Base-by-base conservation (phyloP, 2,888 invertebrate species). In the Diabrotica balteata region DNA sequence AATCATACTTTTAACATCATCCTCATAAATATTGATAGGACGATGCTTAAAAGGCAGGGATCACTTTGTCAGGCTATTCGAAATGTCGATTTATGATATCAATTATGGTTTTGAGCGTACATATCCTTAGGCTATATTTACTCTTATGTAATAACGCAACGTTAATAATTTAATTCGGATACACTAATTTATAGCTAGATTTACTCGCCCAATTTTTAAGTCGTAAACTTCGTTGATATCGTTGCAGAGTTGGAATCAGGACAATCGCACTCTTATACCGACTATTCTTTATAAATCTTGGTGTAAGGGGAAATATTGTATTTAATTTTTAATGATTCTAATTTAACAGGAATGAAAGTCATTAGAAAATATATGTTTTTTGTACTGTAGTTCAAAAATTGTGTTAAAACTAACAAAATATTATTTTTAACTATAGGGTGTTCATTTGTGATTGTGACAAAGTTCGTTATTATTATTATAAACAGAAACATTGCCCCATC, bases 151-250 rank as follows among this genome's bases (percentile, higher is more conserved):
- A 65, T 59, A 47, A 42, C 59, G 43, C 22, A 52, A 7, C 32
- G 52, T 59, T 65, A 49, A 65, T 59, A 52, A 65, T 65, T 59
- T 57, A 59, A 65, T 65, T 54, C 44, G 47, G 52, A 54, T 59
- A 11, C 65, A 54, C 17, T 64, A 65, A 65, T 65, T 46, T 49
- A 59, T 65, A 22, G 49, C 49, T 59, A 53, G 54, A 17, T 54
- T 47, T 59, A 47, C 17, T 65, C 46, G 50, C 53, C 59, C 53
- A 65, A 65, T 49, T 65, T 59, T 47, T 47, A 47, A 10, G 10
- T 47, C 47, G 47, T 47, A 47, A 47, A 47, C 10, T 47, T 47
- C 9, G 47, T 9, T 10, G 10, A 9, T 47, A 47, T 8, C 47
- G 47, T 10, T 32, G 32, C 47, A 47, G 47, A 47, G 47, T 47